Evolutionary conservation across 2,888 invertebrate species (phyloP), one percentile per base, ranked within the genome.

Genomic region (Sphecodes monilicornis): DNA sequence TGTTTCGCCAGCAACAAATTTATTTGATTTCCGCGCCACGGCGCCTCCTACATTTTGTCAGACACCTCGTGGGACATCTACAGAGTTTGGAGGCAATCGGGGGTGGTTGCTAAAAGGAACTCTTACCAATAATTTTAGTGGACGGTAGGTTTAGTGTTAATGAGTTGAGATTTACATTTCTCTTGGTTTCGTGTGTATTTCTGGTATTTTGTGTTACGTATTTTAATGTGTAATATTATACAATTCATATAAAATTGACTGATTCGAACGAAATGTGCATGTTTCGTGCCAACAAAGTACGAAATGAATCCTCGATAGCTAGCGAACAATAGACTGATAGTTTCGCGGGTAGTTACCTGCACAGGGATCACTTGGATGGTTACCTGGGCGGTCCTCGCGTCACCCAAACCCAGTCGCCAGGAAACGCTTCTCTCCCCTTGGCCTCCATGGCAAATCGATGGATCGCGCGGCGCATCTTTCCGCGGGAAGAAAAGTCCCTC

Each of bases 381-480:
- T 22, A 60, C n/a, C 26, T 39, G 57, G 74, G 74, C 74, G 50
- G 50, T 54, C 81, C 71, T 66, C 54, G 71, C 57, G 82, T 81
- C 83, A 81, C 71, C 76, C 32, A 74, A 81, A 75, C 43, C 76
- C 76, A 22, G 64, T 54, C 66, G 66, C 39, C 57, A 73, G 64
- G 79, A 68, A 74, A 76, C 80, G 74, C 80, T 77, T 79, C 78
- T 78, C 84, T 79, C 85, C 73, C 90, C 90, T 88, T 88, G 90
- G 90, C 90, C 90, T 87, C 88, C 78, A 90, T 88, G 90, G 86
- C 88, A 82, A 90, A 87, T 82, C 89, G 84, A 78, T 84, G 90
- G 79, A 68, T 69, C 87, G 70, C 26, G 32, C 46, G 22, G 36
- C 39, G 79, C 50, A 50, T 85, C 78, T 87, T 87, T 88, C 82